A percentile compares a stretch with the other conserved stretches of the same genome.
Evolutionary conservation across 1,140 invertebrate genomes (phyloP).

Genomic region (Camponotus floridanus): DNA sequence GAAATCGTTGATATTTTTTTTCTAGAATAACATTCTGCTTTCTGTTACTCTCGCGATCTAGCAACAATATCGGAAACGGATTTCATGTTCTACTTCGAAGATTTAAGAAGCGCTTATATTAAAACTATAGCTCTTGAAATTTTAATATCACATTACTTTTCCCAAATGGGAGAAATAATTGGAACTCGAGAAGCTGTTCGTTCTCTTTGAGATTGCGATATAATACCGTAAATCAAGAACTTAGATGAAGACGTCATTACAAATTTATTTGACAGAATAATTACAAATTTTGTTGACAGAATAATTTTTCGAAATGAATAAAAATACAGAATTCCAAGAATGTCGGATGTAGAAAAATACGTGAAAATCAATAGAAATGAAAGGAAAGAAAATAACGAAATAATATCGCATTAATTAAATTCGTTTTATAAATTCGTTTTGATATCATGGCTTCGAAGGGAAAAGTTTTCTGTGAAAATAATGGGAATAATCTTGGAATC

Average conservation of each 20-base stretch:
- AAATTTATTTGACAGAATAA: not conserved
- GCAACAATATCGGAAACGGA: not conserved
- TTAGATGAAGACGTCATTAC: not conserved
- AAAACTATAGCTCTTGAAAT: conserved; percentile 8
- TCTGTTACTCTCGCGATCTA: not conserved
- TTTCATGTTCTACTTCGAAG: conserved; percentile 1
- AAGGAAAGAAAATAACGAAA: no score
- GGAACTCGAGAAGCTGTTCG: not conserved
- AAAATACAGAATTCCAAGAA: no score
- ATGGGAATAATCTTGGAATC: conserved; percentile 7
- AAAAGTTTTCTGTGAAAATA: not conserved
- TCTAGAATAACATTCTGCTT: not conserved
- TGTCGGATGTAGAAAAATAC: not conserved
- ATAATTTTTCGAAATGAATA: no score
- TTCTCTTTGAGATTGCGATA: not conserved
- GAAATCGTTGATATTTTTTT: not conserved
- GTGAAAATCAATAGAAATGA: not conserved
- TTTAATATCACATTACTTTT: not conserved
- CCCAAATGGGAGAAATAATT: not conserved
- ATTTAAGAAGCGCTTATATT: not conserved
- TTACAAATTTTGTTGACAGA: no score
- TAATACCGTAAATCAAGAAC: not conserved
- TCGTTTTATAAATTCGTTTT: no score
- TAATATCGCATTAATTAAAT: no score
- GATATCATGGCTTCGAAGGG: not conserved